Percentiles rank a stretch among this genome's conserved stretches.
phyloP scores from a whole-genome alignment of 2,797 vertebrate species.

The Euthynnus affinis region DNA sequence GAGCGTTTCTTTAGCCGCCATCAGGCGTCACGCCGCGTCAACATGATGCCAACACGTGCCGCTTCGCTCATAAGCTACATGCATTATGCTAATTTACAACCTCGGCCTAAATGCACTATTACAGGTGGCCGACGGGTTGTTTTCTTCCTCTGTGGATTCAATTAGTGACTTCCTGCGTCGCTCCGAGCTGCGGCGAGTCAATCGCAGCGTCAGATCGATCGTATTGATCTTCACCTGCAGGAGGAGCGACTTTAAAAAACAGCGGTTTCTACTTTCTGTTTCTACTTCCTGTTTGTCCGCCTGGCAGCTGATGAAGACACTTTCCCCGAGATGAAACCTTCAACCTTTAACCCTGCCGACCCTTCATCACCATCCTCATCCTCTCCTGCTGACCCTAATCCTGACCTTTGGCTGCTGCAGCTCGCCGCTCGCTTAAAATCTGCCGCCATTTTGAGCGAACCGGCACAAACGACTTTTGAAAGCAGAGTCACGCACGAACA shows the following conservation, averaged over 20 bases:
- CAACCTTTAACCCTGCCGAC: conserved; percentile 20
- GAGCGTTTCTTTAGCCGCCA: conserved; percentile 32
- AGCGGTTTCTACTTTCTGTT: too few relatives aligned
- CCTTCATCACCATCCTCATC: background rate
- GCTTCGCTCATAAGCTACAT: background rate
- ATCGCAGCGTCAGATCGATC: background rate
- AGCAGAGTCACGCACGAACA: too few relatives aligned
- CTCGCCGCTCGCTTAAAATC: background rate
- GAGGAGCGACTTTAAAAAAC: too few relatives aligned
- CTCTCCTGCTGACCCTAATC: conserved; percentile 28
- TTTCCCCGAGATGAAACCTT: conserved; percentile 20
- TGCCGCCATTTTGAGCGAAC: background rate
- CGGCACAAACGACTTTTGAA: too few relatives aligned
- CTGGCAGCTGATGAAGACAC: conserved; percentile 3
- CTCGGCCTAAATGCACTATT: background rate
- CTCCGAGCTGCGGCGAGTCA: background rate
- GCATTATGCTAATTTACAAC: conserved; percentile 53
- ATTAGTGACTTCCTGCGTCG: conserved; percentile 9
- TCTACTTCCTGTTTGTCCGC: conserved; percentile 8
- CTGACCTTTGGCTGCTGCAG: background rate
- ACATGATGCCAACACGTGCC: conserved; percentile 52
- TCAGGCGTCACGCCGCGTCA: conserved; percentile 30
- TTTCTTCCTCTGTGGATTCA: background rate
- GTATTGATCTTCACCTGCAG: too few relatives aligned
- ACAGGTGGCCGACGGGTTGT: background rate